These are phyloP conservation scores for Eupeodes luniger DNA, from an alignment of 2,888 invertebrate genomes.

Conservation along the genomic window DNA sequence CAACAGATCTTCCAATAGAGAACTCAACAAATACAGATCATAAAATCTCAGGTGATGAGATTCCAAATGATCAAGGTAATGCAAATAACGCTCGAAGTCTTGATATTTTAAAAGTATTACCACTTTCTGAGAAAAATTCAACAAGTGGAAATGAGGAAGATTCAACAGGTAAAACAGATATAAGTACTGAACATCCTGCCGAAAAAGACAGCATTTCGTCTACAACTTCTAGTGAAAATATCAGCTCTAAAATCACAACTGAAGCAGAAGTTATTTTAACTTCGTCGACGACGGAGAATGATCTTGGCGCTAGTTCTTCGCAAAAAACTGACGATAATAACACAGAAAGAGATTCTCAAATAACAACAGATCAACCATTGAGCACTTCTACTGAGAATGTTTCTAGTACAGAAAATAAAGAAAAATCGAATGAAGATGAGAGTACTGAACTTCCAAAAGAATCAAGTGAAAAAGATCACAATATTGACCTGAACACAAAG, in stretches of 20 bases:
- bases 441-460: too few relatives aligned
- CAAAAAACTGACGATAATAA: too few relatives aligned
- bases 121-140: neutral
- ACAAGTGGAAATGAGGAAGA: neutral
- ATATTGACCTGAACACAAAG: too few relatives aligned
- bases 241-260: neutral
- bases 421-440: too few relatives aligned
- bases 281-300: neutral
- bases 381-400: neutral
- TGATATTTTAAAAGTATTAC: neutral
- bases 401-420: too few relatives aligned
- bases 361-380: neutral
- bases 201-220: neutral
- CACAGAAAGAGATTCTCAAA: neutral
- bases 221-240: neutral
- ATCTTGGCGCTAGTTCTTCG: neutral
- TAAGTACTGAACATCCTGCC: neutral
- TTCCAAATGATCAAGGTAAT: neutral
- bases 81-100: neutral
- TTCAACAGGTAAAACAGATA: neutral
- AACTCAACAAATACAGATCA: neutral
- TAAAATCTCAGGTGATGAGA: neutral
- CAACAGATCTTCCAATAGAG: neutral
- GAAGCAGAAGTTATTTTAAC: neutral
- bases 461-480: too few relatives aligned